Base-by-base conservation (phyloP, 2,797 vertebrate species). In the Siniperca scherzeri region DNA sequence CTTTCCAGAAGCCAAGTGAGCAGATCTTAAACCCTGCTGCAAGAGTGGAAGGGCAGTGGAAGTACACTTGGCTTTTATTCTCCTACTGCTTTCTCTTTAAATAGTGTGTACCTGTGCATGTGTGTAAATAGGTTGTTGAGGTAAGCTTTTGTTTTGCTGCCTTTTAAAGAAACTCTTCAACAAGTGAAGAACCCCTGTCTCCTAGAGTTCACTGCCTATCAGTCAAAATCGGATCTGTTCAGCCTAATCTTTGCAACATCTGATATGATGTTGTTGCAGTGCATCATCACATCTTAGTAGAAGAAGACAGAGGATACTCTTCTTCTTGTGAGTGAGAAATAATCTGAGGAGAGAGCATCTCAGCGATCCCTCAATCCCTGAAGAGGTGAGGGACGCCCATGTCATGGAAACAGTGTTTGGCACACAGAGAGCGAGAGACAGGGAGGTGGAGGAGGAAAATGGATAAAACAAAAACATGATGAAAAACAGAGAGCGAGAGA, bases 311-410 rank as follows among this genome's bases (percentile, higher is more conserved):
- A 10, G 9, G 71, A 77, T 74, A 50, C 72, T 77, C 21, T 65
- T 83, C 68, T 76, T 75, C 44, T n/a, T 1, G n/a, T 56, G 46
- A 82, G 30, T 52, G 59, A 85, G 74, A 86, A 82, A 76, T 88
- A 86, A 88, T 87, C 46, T 74, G 78, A 78, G 68, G 70, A 67
- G 52, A 78, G 75, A 81, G 68, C 57, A 42, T 64, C 42, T 81
- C 82, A 92, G 91, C 88, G 90, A 92, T 91, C 87, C 69, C 70
- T 87, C 70, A 83, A 56, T 86, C 81, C 72, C 71, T 80, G 36
- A 77, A 87, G 89, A 87, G 84, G 71, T 55, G 79, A 90, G 78
- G 77, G 88, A 91, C 48, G 61, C 81, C 75, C 74, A 46, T 89
- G 80, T 89, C 78, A 88, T 78, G 75, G 87, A 79, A 84, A 85